Evolutionary conservation across 2,797 vertebrate genomes (phyloP), one percentile per base, ranked within the genome.

Genomic region (Sebastes vulpes): DNA sequence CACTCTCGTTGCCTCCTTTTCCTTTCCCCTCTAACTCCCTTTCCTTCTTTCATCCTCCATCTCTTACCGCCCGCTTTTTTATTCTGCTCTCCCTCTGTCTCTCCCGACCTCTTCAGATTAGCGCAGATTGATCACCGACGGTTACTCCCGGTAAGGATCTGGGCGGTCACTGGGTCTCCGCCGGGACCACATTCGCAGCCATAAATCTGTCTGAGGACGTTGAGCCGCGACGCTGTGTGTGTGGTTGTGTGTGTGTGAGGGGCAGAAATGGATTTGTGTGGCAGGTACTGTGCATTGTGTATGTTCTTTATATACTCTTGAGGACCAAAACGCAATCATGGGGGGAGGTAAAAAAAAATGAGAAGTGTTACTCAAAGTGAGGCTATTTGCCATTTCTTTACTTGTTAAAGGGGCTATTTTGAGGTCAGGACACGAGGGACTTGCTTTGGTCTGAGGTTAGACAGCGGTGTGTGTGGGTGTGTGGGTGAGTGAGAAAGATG

Each of bases 191-290:
- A 71, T 78, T 66, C 60, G 46, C 16, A 6, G 77, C 60, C 31
- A 88, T 92, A 90, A 93, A 92, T 92, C 91, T 89, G 72, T 81
- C 79, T 59, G 68, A 75, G 46, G 73, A 87, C 25, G 16, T 53
- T 79, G 80, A 86, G 65, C 64, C 16, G 3, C 1, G 6, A 75
- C 76, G 63, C 6, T 25, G 25, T 35, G 59, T 29, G 61, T 58
- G 28, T 52, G 3, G 32, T 11, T 66, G 61, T 56, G 50, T 56
- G 50, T 48, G 64, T 21, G 61, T 38, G 32, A 63, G n/a, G 0
- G 57, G 29, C n/a, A 63, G 53, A 76, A 75, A 83, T 56, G 31
- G 75, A 84, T 86, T 80, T 83, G 71, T 71, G 80, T 70, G 75
- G 68, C 31, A 60, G 57, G 52, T 25, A 58, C 69, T 53, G 78